Evolutionary conservation across 1,140 invertebrate species (phyloP), one percentile per base, ranked within the genome.

Genomic region (Dryas iulia): DNA sequence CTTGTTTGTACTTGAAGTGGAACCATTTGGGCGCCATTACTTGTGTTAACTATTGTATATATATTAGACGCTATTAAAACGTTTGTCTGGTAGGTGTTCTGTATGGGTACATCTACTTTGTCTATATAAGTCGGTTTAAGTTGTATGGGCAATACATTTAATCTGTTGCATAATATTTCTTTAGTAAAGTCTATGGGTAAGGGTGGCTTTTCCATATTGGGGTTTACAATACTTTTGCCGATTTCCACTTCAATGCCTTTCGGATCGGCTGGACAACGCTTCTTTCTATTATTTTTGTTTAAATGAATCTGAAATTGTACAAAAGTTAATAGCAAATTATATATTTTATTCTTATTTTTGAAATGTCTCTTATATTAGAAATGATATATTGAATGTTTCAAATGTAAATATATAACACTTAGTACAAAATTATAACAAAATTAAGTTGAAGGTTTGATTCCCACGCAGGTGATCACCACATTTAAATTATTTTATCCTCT

Each of bases 181-280:
- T 71, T 62, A 24, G 71, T 85, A 25, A 86, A 83, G 14, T 81
- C 74, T 28, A 82, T 82, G 1, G 83, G 85, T 6, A 86, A 60
- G 0, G 81, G 75, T 0, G 35, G 24, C 70, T 86, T 87, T 30
- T 53, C 12, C 6, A 61, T 47, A 47, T 47, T 47, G 62, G 0
- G 58, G 24, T 33, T 39, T 1, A n/a, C n/a, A n/a, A 77, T 14
- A 10, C 33, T 24, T 18, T 63, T 24, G 0, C 69, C 71, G 0
- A 77, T 6, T 8, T 75, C 35, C 5, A 89, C 26, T 14, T 81
- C 76, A 0, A 88, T 33, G 0, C 84, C 86, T 0, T 14, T 3
- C 12, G 1, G 66, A 54, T 59, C 26, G 28, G 8, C 63, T 11
- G 0, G 69, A 25, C 71, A 69, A 0, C 61, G 67, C 31, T 72